Evolutionary conservation across 2,888 invertebrate species (phyloP), one percentile per base, ranked within the genome.

Genomic region (Argyresthia goedartella): DNA sequence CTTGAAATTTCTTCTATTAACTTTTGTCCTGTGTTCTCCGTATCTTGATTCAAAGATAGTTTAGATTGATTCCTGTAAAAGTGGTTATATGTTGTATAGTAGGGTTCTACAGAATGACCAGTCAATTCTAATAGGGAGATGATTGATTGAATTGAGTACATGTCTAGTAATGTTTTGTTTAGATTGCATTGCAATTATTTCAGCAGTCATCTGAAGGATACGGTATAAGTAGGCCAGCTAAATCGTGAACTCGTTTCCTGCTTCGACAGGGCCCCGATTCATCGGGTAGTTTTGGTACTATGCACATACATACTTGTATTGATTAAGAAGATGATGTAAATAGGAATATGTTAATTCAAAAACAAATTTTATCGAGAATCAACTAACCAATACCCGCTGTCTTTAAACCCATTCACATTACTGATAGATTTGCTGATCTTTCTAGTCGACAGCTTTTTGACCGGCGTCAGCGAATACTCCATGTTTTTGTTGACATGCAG

Each of bases 401-500:
- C 80, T 66, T 73, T 81, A 54, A 65, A 76, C 48, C 82, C 81
- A 53, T 79, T 81, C 42, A 84, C 85, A 55, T 84, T 82, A 60
- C 71, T 77, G 54, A 82, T 82, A 10, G 86, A 85, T 64, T 82
- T 84, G 63, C 84, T 82, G 46, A 84, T 81, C 67, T 81, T 85
- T 56, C 68, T 77, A 52, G 81, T 63, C 55, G 64, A 70, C 47
- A 76, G 69, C 64, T 80, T 81, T 62, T 81, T 84, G 13, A 64
- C 58, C 1, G 76, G 63, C 54, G 60, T 67, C 44, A 74, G 58
- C 8, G 74, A 59, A 57, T 70, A 76, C 50, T 85, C 85, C 8
- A 63, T 35, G 53, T 71, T 71, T 61, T 78, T 81, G 59, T 81
- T 81, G 25, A 85, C 77, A 50, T 85, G 80, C 11, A 81, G 59